Evolutionary conservation across 2,797 vertebrate genomes (phyloP), one percentile per base, ranked within the genome.

Genomic region (Cichlasoma orientale): DNA sequence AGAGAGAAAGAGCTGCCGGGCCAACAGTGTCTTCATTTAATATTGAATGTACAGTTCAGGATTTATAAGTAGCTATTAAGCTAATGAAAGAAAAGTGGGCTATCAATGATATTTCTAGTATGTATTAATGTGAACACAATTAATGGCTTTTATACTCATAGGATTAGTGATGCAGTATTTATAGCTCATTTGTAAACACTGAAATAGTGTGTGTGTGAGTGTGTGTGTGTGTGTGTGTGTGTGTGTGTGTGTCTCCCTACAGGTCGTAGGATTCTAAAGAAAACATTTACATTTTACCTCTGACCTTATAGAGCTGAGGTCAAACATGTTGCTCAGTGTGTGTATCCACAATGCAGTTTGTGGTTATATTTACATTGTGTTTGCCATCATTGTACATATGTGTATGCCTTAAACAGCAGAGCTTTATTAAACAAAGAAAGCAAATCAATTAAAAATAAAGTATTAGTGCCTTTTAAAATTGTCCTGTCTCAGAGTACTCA

Each of bases 1-100:
- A 58, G 94, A 90, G 88, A 80, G 92, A 91, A 91, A 92, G 94
- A 94, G 92, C 93, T 95, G 94, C 90, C 92, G 95, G 95, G 94
- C 86, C 92, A 82, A 80, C 79, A 86, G 91, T 90, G 82, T 78
- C 84, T 90, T 80, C 72, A 7, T 86, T 90, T 95, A 93, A 95
- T 96, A 93, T 92, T 88, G 59, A 88, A 91, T 83, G 77, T 79
- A 76, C 82, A 78, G 66, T 68, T 83, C 29, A 84, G 77, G 77
- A 86, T 95, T 94, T 92, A 94, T 88, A 84, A 29, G 82, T 44
- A 72, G 93, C 91, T 89, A 89, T 92, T 91, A 81, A 81, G 71
- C 63, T 87, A 94, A 93, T 87, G 80, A 86, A 82, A 83, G 80
- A 77, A 78, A 84, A 80, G 74, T 73, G 61, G 56, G 58, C 53